phyloP scores from a whole-genome alignment of 2,113 vertebrate species.

The Trogon melanurus region DNA sequence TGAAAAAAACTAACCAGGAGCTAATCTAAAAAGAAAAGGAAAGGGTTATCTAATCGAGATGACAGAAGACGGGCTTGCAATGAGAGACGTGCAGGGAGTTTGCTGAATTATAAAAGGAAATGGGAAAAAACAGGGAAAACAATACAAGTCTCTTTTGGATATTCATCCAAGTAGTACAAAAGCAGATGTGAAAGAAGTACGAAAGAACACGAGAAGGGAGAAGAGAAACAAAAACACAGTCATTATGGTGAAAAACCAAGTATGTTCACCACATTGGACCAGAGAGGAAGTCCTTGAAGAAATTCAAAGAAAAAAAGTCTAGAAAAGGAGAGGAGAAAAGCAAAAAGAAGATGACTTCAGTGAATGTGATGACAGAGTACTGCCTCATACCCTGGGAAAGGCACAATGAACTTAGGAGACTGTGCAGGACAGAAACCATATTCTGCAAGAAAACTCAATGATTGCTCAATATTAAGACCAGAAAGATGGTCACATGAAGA shows the following conservation, averaged over 20 bases:
- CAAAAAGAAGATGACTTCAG: not conserved
- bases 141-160: not conserved
- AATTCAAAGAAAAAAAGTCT: not conserved
- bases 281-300: not conserved
- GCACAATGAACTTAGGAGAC: not conserved
- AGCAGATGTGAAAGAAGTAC: not conserved
- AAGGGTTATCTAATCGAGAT: not conserved
- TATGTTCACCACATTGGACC: not conserved
- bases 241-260: not conserved
- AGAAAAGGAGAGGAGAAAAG: not conserved
- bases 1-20: not conserved
- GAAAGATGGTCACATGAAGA: not conserved
- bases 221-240: not conserved
- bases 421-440: not conserved
- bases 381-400: not conserved
- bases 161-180: not conserved
- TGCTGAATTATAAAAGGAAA: not conserved
- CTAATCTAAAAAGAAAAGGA: not conserved
- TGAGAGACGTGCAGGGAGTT: not conserved
- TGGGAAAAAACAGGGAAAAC: not conserved
- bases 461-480: not conserved
- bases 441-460: not conserved
- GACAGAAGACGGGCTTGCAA: not conserved
- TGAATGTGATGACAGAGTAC: not conserved
- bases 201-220: not conserved